These are phyloP conservation scores for Machimus atricapillus DNA, from an alignment of 2,888 invertebrate species.

Conservation along the genomic window DNA sequence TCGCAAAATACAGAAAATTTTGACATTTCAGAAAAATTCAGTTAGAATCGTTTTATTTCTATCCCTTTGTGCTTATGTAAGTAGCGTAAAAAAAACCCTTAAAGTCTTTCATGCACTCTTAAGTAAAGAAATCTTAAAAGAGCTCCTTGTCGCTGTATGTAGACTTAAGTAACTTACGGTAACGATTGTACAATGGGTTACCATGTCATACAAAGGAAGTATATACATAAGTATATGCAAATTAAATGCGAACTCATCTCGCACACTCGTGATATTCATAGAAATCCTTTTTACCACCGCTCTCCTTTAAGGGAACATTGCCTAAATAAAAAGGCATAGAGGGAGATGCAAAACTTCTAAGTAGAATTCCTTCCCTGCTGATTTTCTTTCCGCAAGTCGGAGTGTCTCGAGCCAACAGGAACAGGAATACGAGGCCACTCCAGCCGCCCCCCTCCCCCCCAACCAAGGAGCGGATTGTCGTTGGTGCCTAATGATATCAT, in stretches of 20 bases:
- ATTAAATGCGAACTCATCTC: conserved; percentile 8
- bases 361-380: not conserved
- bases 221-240: conserved; percentile 15
- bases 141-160: not conserved
- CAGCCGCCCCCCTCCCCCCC: not conserved
- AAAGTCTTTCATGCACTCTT: not conserved
- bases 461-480: not conserved
- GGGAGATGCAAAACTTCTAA: not conserved
- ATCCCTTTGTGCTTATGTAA: too few species aligned
- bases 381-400: not conserved
- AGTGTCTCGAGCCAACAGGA: not conserved
- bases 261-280: not conserved
- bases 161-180: not conserved
- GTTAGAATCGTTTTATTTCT: too few species aligned
- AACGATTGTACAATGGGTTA: not conserved
- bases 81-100: not conserved
- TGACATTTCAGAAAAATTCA: too few species aligned
- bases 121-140: not conserved
- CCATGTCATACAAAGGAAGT: not conserved
- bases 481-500: conserved; percentile 20
- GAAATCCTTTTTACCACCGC: not conserved
- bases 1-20: too few species aligned
- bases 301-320: not conserved
- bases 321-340: not conserved
- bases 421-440: not conserved